Percentiles rank a stretch among this genome's conserved stretches.
Conservation (phyloP, 2,888 invertebrate species). For the Andrena chrysosceles region DNA sequence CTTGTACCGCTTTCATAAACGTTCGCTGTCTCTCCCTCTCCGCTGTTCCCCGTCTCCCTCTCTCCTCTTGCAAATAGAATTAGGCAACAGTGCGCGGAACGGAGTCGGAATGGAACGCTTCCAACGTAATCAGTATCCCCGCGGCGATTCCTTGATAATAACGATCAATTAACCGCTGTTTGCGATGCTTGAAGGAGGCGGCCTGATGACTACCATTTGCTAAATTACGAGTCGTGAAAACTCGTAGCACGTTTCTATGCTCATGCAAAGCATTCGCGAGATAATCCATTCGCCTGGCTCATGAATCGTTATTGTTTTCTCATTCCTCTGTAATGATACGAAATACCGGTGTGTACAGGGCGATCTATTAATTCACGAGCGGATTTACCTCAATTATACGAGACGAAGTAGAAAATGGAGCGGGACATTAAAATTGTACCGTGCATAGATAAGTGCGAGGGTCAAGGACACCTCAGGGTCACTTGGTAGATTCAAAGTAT, state of each 20-base stretch:
- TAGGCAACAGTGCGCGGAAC: conserved; percentile 37
- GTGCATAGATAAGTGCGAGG: neutral
- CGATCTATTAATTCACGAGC: neutral
- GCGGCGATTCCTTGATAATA: conserved; percentile 30
- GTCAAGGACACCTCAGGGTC: neutral
- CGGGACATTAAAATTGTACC: neutral
- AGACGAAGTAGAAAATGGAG: too few species aligned
- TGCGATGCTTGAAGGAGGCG: conserved; percentile 11
- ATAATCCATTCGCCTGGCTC: neutral
- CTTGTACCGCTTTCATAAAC: conserved; percentile 52
- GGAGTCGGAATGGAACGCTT: conserved; percentile 40
- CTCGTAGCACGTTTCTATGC: conserved; percentile 1
- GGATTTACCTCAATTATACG: too few species aligned
- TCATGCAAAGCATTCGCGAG: neutral
- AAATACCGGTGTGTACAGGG: neutral
- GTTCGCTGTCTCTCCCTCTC: conserved; percentile 17
- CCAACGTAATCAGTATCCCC: conserved; percentile 41
- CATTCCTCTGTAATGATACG: neutral
- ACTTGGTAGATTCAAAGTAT: neutral
- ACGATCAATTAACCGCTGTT: conserved; percentile 46
- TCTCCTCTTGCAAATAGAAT: conserved; percentile 46
- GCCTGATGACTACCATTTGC: conserved; percentile 1
- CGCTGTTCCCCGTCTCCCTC: neutral
- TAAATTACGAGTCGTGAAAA: conserved; percentile 22
- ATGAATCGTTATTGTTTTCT: conserved; percentile 1